Evolutionary conservation across 2,113 vertebrate species (phyloP), one percentile per base, ranked within the genome.

Genomic region (Silurus asotus): DNA sequence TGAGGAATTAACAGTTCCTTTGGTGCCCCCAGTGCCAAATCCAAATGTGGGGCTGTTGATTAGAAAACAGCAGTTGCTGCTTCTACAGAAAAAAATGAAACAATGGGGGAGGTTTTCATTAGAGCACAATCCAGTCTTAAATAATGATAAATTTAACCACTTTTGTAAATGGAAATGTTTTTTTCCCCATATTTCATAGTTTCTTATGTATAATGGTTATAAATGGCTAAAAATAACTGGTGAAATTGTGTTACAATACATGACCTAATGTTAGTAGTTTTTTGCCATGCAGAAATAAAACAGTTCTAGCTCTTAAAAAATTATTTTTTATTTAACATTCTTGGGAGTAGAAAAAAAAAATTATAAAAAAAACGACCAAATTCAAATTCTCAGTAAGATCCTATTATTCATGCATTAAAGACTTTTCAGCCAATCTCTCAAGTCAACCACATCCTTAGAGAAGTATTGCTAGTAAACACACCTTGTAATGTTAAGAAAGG

Each of bases 41-140:
- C 72, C 20, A 55, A 88, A 85, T n/a, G 28, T 72, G 80, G n/a
- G 10, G 19, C 48, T 55, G 76, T 70, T 59, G 53, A 82, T 59
- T 69, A 88, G 61, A 53, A n/a, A 62, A 49, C 3, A 49, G 25
- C 82, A 28, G 19, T 64, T 75, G 65, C 17, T 64, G 9, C 2
- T 62, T 72, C 53, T 65, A 56, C 15, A 88, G 83, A 85, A 15
- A 85, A 37, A 37, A 37, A 37, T 37, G 37, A n/a, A 49, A 74
- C 10, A 56, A 48, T 45, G 8, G 28, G 37, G 58, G 19, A n/a
- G 6, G 55, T 45, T 56, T 25, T 25, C 37, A 25, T 59, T 8
- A 59, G 28, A 55, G 5, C 6, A 48, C 20, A 74, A 59, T 20
- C 0, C 13, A 84, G n/a, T n/a, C 23, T 61, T 49, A 75, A 48